These are phyloP conservation scores for Pica pica DNA, from an alignment of 2,113 vertebrate species.

Conservation along the genomic window DNA sequence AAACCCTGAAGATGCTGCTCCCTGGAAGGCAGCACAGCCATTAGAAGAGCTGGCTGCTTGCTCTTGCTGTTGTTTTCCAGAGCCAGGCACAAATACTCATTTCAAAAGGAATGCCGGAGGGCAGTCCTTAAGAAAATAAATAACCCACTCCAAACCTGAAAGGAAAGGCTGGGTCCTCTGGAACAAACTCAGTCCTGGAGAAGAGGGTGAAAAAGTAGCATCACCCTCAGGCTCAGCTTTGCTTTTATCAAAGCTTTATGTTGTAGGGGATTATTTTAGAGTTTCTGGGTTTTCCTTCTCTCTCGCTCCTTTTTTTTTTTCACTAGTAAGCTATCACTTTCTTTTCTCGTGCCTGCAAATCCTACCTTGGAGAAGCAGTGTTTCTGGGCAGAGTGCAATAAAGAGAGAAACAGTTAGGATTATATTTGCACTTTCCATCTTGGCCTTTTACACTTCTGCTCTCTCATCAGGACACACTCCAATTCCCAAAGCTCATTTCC, in stretches of 20 bases:
- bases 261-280: constrained; percentile 32
- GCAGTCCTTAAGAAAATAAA: neutral
- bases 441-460: neutral
- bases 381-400: neutral
- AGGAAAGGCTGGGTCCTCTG: neutral
- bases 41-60: neutral
- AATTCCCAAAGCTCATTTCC: neutral
- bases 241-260: constrained; percentile 40
- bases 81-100: neutral
- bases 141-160: neutral
- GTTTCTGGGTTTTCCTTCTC: neutral
- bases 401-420: neutral
- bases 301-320: neutral
- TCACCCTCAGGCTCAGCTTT: constrained; percentile 41
- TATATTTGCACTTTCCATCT: neutral
- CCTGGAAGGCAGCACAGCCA: neutral
- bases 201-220: constrained; percentile 21
- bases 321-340: neutral
- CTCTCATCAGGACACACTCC: neutral
- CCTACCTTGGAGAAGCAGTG: neutral
- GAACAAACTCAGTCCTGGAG: neutral
- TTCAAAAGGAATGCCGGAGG: neutral
- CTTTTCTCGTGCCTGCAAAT: neutral
- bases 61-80: neutral
- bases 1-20: neutral